Conservation (phyloP, 2,113 vertebrate species). For the Triplophysa siluroides region DNA sequence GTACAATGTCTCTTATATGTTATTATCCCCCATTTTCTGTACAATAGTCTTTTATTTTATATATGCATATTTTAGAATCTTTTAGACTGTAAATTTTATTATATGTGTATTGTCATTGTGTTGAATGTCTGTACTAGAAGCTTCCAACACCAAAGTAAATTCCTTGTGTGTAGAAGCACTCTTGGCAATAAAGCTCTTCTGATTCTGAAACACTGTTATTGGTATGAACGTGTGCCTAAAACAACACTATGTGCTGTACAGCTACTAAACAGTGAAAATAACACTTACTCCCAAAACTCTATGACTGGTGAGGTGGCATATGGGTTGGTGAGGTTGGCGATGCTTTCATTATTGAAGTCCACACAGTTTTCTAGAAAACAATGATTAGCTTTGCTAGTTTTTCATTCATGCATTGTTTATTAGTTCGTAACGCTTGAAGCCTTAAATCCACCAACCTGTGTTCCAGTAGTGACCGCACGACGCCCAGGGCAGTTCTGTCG, state of each 20-base stretch:
- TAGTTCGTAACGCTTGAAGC: not conserved
- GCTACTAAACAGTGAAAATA: not conserved
- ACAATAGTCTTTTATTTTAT: too few species aligned
- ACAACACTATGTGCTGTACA: not conserved
- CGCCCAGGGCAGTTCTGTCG: slow-evolving; percentile 95
- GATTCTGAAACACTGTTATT: slow-evolving; percentile 14
- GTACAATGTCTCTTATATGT: too few species aligned
- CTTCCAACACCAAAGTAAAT: too few species aligned
- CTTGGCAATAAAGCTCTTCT: too few species aligned
- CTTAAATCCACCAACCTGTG: slow-evolving; percentile 80
- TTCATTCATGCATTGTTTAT: not conserved
- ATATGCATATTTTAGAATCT: too few species aligned
- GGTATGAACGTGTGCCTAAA: not conserved
- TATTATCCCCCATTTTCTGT: too few species aligned
- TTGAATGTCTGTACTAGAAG: too few species aligned
- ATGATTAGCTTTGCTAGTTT: not conserved
- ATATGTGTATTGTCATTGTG: too few species aligned
- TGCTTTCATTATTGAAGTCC: slow-evolving; percentile 90
- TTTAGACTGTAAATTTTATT: too few species aligned
- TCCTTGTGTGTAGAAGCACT: too few species aligned
- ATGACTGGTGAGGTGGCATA: slow-evolving; percentile 96
- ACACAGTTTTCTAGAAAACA: slow-evolving; percentile 85
- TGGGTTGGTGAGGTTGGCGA: slow-evolving; percentile 87
- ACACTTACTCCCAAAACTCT: slow-evolving; percentile 99
- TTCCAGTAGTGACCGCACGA: slow-evolving; percentile 97